A percentile compares a stretch with the other conserved stretches of the same genome.
phyloP scores from a whole-genome alignment of 2,797 vertebrate genomes.

The Nannoperca obscura region DNA sequence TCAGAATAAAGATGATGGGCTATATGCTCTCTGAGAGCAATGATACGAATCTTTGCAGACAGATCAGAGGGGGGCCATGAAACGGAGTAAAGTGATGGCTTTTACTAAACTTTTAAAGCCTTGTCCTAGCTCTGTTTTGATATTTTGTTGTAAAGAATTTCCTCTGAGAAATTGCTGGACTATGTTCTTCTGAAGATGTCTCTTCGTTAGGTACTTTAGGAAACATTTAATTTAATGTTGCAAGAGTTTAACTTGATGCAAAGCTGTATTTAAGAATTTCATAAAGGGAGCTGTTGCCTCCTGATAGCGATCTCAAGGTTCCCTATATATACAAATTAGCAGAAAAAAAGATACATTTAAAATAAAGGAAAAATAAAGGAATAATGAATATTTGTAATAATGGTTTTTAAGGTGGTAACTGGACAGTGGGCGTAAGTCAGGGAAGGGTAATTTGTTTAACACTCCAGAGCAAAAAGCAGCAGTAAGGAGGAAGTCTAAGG shows the following conservation, averaged over 20 bases:
- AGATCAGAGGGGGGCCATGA: neutral
- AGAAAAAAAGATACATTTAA: constrained; percentile 11
- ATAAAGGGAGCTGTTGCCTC: neutral
- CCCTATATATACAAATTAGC: neutral
- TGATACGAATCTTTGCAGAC: neutral
- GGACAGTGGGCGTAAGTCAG: constrained; percentile 21
- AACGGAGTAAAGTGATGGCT: neutral
- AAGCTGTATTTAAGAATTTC: constrained; percentile 4
- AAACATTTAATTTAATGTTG: neutral
- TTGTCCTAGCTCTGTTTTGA: neutral
- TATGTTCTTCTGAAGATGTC: neutral
- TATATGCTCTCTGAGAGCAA: neutral
- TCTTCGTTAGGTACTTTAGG: neutral
- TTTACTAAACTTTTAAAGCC: neutral
- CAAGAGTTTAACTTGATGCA: neutral
- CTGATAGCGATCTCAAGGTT: neutral
- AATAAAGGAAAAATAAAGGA: constrained; percentile 7
- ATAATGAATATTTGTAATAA: neutral
- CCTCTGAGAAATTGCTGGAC: neutral
- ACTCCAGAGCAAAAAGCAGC: constrained; percentile 30
- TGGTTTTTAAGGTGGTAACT: constrained; percentile 32
- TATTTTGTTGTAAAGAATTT: neutral
- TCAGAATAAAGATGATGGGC: neutral
- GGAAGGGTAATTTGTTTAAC: constrained; percentile 29
- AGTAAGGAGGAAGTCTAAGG: constrained; percentile 54